Evolutionary conservation across 2,113 vertebrate species (phyloP), one percentile per base, ranked within the genome.

Genomic region (Planiliza haematocheilus): DNA sequence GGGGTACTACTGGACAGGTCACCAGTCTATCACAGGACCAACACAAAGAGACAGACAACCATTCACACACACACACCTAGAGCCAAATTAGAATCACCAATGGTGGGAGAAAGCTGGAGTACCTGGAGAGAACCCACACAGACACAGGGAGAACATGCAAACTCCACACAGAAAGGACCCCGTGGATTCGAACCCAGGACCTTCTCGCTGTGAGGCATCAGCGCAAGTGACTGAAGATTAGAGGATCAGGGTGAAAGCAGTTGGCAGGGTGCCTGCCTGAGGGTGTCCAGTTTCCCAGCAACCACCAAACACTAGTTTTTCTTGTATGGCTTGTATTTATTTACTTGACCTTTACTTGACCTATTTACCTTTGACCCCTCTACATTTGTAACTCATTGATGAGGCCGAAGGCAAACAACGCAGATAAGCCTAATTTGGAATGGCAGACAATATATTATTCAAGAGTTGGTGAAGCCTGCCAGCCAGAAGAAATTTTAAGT

Each of bases 211-310:
- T n/a, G n/a, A n/a, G n/a, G n/a, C n/a, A n/a, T n/a, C n/a, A n/a
- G 8, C 7, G 43, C 8, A n/a, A n/a, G 39, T 66, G 10, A 2
- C 14, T 16, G 41, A 17, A 37, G 43, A 48, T 50, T 9, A 58
- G 4, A 36, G n/a, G 20, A 38, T 45, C 45, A 50, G 20, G 21
- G 34, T 61, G 0, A n/a, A 55, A 14, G 34, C 21, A 20, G 10
- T 7, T 8, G 1, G 8, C 1, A 21, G 10, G 20, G 24, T 30
- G 48, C 36, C 18, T 37, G 7, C n/a, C n/a, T n/a, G n/a, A n/a
- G n/a, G n/a, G n/a, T 2, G 11, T 36, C n/a, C 6, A 18, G 80
- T 70, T 58, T 70, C 77, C 60, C 41, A 59, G 84, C 60, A 68
- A 81, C 65, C 79, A 36, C 53, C n/a, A 55, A 68, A 81, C 71